phyloP scores from a whole-genome alignment of 2,888 invertebrate genomes.

The Orchesellides sinensis region DNA sequence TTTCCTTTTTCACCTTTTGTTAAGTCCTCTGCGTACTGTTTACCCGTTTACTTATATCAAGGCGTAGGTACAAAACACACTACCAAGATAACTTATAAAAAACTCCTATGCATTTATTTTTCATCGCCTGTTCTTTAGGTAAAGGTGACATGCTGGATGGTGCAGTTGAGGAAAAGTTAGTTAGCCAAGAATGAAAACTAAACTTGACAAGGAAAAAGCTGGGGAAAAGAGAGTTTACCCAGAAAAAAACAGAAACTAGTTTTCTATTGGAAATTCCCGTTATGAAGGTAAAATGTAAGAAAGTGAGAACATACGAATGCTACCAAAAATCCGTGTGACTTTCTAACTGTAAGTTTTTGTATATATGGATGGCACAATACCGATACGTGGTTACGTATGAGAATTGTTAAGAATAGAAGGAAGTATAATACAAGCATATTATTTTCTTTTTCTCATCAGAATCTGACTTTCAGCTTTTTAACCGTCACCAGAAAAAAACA shows the following conservation, averaged over 20 bases:
- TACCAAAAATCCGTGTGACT: too few relatives aligned
- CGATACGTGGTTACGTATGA: too few relatives aligned
- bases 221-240: slow-evolving; percentile 10
- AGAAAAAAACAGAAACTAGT: neutral
- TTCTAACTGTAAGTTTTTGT: too few relatives aligned
- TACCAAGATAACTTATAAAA: neutral
- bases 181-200: slow-evolving; percentile 28
- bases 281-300: too few relatives aligned
- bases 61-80: too few relatives aligned
- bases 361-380: too few relatives aligned
- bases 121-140: neutral
- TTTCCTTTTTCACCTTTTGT: neutral
- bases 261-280: slow-evolving; percentile 38
- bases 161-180: slow-evolving; percentile 18
- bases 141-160: neutral
- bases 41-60: too few relatives aligned
- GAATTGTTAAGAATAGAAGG: neutral
- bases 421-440: slow-evolving; percentile 3
- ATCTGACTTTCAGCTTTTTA: too few relatives aligned
- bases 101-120: neutral
- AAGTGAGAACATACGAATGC: too few relatives aligned
- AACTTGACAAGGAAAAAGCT: slow-evolving; percentile 26
- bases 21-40: neutral
- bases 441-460: too few relatives aligned
- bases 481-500: neutral